These are phyloP conservation scores for Aphodius granarius DNA, from an alignment of 2,888 invertebrate genomes.

Conservation along the genomic window DNA sequence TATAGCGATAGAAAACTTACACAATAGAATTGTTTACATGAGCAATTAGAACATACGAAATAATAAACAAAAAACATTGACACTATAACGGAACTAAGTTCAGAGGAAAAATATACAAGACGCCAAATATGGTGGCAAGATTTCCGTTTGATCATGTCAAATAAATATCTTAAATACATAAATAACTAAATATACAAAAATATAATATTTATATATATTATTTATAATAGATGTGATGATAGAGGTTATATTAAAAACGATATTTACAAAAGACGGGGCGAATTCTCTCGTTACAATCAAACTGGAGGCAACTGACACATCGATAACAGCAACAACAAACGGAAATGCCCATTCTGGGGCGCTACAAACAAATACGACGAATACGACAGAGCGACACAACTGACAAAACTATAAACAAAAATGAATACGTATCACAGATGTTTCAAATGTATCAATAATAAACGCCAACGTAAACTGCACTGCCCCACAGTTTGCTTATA, in stretches of 20 bases:
- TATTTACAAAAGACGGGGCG: not conserved
- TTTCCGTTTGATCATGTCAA: not conserved
- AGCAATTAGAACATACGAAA: not conserved
- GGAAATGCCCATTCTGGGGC: not conserved
- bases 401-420: conserved; percentile 1
- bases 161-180: not conserved
- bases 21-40: not conserved
- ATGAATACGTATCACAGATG: conserved; percentile 11
- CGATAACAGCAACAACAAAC: not conserved
- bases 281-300: not conserved
- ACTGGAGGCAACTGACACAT: not conserved
- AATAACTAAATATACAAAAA: not conserved
- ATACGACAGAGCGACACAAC: not conserved
- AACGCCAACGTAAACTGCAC: not conserved
- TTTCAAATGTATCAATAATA: not conserved
- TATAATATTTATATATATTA: not conserved
- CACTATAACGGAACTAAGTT: not conserved
- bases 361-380: not conserved
- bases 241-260: not conserved
- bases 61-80: not conserved
- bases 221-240: not conserved
- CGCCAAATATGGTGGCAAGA: not conserved
- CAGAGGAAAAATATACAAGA: not conserved
- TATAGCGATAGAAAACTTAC: not conserved
- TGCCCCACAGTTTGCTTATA: not conserved